These are phyloP conservation scores for Bombycilla garrulus DNA, from an alignment of 2,113 vertebrate genomes.

Conservation along the genomic window DNA sequence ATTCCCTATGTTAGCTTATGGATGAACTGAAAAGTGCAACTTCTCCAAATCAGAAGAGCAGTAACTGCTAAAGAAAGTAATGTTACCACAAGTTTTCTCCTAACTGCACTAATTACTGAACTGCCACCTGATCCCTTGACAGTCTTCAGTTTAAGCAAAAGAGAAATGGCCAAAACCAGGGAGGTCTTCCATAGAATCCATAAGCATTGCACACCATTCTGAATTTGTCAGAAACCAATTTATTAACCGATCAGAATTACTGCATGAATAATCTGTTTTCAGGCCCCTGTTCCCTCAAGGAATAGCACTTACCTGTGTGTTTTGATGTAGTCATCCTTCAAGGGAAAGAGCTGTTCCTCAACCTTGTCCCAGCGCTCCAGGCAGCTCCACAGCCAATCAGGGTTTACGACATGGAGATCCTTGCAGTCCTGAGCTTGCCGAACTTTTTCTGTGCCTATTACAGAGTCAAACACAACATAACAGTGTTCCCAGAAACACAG, in stretches of 20 bases:
- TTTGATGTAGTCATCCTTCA: constrained; percentile 86
- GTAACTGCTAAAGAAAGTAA: neutral
- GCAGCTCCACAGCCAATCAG: constrained; percentile 97
- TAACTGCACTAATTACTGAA: neutral
- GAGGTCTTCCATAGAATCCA: neutral
- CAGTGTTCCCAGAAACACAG: neutral
- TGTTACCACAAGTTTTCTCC: neutral
- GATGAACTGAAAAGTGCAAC: neutral
- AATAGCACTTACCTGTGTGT: constrained; percentile 74
- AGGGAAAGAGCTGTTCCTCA: constrained; percentile 91
- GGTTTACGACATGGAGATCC: constrained; percentile 90
- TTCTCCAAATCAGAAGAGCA: neutral
- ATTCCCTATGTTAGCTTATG: neutral
- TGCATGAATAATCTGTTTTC: neutral
- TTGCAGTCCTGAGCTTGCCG: constrained; percentile 88
- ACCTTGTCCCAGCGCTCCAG: constrained; percentile 96
- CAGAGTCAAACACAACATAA: neutral
- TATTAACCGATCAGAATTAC: neutral
- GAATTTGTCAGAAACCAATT: neutral
- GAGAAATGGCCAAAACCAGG: neutral
- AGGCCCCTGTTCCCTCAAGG: neutral
- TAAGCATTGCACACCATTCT: neutral
- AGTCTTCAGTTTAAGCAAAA: neutral
- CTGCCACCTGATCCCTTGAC: neutral
- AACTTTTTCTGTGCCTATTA: constrained; percentile 94